Evolutionary conservation across 2,797 vertebrate species (phyloP).

Genomic region (Aphelocoma californica): DNA sequence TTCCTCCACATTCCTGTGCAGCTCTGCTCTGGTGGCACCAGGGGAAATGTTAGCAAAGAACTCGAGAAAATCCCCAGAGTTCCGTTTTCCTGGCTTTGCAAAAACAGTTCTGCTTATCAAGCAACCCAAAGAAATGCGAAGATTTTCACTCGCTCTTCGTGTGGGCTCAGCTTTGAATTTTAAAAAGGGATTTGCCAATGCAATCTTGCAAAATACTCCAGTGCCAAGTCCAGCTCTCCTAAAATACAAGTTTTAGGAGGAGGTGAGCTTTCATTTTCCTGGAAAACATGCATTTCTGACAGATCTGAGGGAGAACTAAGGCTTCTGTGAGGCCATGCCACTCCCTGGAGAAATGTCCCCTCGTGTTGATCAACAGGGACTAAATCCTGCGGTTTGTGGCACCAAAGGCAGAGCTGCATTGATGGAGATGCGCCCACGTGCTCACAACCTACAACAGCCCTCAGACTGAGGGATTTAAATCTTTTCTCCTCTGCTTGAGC

Average conservation of each 20-base stretch:
- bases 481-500: neutral
- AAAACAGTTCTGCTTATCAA: constrained; percentile 52
- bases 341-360: neutral
- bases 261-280: neutral
- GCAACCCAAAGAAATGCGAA: neutral
- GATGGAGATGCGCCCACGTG: neutral
- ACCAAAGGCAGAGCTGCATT: neutral
- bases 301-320: neutral
- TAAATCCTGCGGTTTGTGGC: neutral
- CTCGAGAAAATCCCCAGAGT: neutral
- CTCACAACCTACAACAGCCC: neutral
- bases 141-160: constrained; percentile 5
- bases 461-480: neutral
- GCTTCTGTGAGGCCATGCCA: neutral
- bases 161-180: constrained; percentile 48
- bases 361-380: neutral
- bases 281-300: neutral
- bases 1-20: neutral
- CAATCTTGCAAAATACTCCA: constrained; percentile 11
- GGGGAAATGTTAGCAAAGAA: neutral
- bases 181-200: constrained; percentile 19
- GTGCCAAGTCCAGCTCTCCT: neutral
- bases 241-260: constrained; percentile 15
- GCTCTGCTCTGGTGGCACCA: neutral
- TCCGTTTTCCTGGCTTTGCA: neutral